Evolutionary conservation across 2,888 invertebrate species (phyloP).

Genomic region (Orchestes rusci): DNA sequence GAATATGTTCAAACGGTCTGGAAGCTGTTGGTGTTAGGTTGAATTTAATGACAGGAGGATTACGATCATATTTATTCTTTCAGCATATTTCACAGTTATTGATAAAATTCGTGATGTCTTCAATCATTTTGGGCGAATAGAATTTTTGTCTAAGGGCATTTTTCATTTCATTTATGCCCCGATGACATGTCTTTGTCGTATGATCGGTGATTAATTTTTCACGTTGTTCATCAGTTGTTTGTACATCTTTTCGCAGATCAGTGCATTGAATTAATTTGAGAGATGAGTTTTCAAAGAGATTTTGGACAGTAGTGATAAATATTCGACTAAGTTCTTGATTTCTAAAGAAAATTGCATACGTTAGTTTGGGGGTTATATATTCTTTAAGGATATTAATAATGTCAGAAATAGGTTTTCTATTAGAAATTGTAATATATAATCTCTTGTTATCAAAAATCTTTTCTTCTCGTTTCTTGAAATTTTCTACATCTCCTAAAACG

Average conservation of each 20-base stretch:
- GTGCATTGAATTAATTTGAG: constrained; percentile 1
- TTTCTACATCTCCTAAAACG: background rate
- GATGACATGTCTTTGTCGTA: constrained; percentile 10
- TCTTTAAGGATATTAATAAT: constrained; percentile 4
- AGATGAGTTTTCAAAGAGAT: background rate
- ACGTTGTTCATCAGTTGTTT: background rate
- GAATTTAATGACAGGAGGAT: constrained; percentile 23
- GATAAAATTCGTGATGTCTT: constrained; percentile 13
- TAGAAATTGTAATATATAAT: background rate
- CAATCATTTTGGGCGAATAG: constrained; percentile 20
- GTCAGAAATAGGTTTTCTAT: background rate
- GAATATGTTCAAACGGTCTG: constrained; percentile 24
- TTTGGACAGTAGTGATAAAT: constrained; percentile 3
- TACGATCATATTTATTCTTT: constrained; percentile 26
- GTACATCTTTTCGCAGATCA: background rate
- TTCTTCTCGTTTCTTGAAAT: background rate
- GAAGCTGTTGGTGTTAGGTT: constrained; percentile 27
- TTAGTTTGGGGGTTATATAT: background rate
- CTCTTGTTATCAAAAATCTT: constrained; percentile 3
- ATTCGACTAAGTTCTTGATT: background rate
- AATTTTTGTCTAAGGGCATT: constrained; percentile 3
- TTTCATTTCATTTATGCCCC: constrained; percentile 6
- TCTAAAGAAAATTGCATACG: background rate
- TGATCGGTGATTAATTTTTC: constrained; percentile 5
- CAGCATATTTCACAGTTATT: constrained; percentile 23